A percentile compares a stretch with the other conserved stretches of the same genome.
phyloP scores from a whole-genome alignment of 2,113 vertebrate species.

The Phainopepla nitens region DNA sequence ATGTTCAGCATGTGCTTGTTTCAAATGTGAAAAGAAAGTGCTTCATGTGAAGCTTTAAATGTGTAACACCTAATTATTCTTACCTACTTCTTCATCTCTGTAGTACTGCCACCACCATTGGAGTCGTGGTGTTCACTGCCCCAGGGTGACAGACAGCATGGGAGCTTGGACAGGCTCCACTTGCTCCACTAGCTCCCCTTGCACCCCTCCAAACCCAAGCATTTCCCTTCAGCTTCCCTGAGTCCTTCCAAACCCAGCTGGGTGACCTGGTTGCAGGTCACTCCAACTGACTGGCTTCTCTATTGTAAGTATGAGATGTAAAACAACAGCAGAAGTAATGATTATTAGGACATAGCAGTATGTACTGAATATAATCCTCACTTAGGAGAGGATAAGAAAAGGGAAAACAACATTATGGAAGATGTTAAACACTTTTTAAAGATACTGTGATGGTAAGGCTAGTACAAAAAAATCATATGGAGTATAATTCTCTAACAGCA shows the following conservation, averaged over 20 bases:
- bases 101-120: background rate
- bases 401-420: background rate
- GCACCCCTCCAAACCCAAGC: background rate
- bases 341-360: background rate
- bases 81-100: background rate
- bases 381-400: background rate
- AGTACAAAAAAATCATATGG: background rate
- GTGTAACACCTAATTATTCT: background rate
- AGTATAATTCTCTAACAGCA: background rate
- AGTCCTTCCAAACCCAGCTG: background rate
- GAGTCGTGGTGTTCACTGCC: background rate
- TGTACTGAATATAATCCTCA: background rate
- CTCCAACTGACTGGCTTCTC: background rate
- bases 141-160: fast-evolving
- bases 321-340: background rate
- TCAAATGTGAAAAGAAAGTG: background rate
- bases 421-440: background rate
- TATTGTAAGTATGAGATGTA: background rate
- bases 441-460: background rate
- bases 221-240: background rate
- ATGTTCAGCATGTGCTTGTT: background rate
- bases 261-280: background rate
- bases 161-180: background rate
- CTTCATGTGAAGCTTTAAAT: background rate
- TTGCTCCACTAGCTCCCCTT: background rate